Evolutionary conservation across 2,888 invertebrate genomes (phyloP).

Genomic region (Acronicta aceris): DNA sequence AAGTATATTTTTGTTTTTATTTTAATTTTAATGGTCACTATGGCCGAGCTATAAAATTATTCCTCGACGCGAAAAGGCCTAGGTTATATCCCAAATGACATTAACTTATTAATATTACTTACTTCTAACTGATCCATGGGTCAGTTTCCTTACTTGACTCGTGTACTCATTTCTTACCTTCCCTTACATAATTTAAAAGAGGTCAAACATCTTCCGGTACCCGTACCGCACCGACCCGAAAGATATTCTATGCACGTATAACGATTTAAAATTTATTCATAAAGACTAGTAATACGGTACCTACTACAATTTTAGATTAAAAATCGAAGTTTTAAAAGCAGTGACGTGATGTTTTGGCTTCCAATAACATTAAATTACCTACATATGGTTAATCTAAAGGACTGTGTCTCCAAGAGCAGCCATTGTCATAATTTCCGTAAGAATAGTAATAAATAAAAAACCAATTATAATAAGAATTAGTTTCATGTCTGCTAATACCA

Average conservation of each 20-base stretch:
- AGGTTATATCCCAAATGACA: conserved; percentile 9
- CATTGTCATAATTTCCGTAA: no score
- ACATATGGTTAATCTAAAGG: no score
- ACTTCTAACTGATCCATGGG: no score
- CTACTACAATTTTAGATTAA: conserved; percentile 8
- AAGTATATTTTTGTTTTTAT: neutral
- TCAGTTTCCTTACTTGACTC: conserved; percentile 9
- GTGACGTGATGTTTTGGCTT: neutral
- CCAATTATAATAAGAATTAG: no score
- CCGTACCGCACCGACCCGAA: neutral
- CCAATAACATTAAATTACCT: no score
- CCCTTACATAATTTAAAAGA: conserved; percentile 41
- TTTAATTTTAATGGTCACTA: conserved; percentile 4
- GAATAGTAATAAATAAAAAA: no score
- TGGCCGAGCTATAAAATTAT: conserved; percentile 3
- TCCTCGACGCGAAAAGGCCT: conserved; percentile 1
- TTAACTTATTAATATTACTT: conserved; percentile 49
- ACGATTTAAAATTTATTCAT: conserved; percentile 36
- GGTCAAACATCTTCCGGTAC: conserved; percentile 15
- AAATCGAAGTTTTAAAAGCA: no score
- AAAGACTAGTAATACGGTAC: neutral
- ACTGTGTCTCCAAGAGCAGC: no score
- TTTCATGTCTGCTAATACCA: neutral
- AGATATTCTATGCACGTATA: conserved; percentile 33
- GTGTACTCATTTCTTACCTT: conserved; percentile 8